phyloP scores from a whole-genome alignment of 2,888 invertebrate species.

The Loripinus fragilis region DNA sequence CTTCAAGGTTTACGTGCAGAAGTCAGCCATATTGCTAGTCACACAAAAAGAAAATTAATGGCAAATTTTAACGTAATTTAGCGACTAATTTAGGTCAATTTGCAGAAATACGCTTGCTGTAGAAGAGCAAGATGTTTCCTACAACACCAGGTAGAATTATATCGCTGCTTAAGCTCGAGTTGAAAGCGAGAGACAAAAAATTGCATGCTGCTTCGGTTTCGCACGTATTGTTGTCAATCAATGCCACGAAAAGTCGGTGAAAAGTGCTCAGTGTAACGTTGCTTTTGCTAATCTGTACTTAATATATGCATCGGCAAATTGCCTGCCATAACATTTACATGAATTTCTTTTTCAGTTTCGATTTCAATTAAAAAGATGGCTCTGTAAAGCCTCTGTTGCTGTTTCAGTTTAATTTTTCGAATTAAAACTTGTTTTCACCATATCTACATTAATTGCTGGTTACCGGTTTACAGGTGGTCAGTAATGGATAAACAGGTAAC shows the following conservation, averaged over 20 bases:
- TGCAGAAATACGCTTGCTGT: not conserved
- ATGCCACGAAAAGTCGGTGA: not conserved
- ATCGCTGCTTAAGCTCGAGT: not conserved
- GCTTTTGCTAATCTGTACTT: too few relatives aligned
- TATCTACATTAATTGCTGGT: too few relatives aligned
- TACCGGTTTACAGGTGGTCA: too few relatives aligned
- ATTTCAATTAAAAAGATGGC: too few relatives aligned
- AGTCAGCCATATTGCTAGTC: constrained; percentile 1
- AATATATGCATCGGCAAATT: too few relatives aligned
- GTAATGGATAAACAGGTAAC: too few relatives aligned
- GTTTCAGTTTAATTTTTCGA: too few relatives aligned
- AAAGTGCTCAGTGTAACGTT: too few relatives aligned
- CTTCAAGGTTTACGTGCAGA: not conserved
- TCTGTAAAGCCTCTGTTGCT: too few relatives aligned
- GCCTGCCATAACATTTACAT: too few relatives aligned
- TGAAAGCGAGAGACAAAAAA: not conserved
- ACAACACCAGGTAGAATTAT: constrained; percentile 33
- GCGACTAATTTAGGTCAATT: not conserved
- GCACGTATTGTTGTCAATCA: not conserved
- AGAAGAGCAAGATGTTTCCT: constrained; percentile 28
- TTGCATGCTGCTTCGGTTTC: not conserved
- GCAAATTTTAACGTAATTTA: not conserved
- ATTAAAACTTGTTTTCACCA: too few relatives aligned
- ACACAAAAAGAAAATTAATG: not conserved
- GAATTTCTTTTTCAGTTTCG: too few relatives aligned